Percentiles rank a stretch among this genome's conserved stretches.
Evolutionary conservation across 2,888 invertebrate genomes (phyloP).

Genomic region (Chaetogeoica ovagalla): DNA sequence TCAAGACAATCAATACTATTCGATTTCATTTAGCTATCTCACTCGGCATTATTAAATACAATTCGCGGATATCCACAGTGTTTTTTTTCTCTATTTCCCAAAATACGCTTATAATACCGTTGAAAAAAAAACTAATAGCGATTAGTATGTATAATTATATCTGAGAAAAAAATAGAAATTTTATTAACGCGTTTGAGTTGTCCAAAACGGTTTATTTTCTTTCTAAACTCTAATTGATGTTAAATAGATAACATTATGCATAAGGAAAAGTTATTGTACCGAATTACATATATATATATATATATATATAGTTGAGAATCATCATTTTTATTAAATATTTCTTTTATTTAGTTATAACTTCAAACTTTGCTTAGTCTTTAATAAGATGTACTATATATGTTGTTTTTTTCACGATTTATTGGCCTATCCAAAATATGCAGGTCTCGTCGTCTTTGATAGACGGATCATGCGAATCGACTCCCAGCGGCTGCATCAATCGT

Average conservation of each 20-base stretch:
- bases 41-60: background rate
- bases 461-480: too few species aligned
- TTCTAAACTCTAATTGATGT: background rate
- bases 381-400: too few species aligned
- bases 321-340: too few species aligned
- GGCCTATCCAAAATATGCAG: too few species aligned
- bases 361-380: too few species aligned
- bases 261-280: background rate
- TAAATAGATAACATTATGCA: background rate
- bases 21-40: background rate
- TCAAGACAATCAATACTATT: constrained; percentile 7
- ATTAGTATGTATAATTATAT: too few species aligned
- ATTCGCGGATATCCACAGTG: background rate
- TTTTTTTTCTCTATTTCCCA: background rate
- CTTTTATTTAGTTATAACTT: too few species aligned
- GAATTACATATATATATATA: background rate
- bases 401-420: too few species aligned
- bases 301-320: too few species aligned
- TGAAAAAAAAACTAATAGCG: too few species aligned
- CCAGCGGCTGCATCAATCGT: too few species aligned
- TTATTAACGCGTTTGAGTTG: background rate
- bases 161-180: background rate
- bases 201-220: background rate
- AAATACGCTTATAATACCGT: background rate
- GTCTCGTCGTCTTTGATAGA: too few species aligned